Evolutionary conservation across 2,888 invertebrate species (phyloP).

Genomic region (Chrysodeixis includens): DNA sequence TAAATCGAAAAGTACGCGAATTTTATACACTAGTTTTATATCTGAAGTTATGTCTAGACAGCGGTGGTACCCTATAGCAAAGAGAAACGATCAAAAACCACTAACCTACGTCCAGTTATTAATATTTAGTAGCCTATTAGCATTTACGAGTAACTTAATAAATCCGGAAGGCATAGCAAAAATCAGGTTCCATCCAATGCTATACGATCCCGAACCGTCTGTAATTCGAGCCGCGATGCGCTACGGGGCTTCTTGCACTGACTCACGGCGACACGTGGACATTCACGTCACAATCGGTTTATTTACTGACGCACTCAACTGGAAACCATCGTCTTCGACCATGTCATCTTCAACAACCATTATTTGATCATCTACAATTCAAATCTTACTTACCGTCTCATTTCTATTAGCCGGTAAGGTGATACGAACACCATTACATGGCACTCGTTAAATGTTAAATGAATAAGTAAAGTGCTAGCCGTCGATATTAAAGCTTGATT

Average conservation of each 20-base stretch:
- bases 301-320: constrained; percentile 16
- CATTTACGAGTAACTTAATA: constrained; percentile 9
- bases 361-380: constrained; percentile 3
- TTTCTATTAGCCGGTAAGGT: not conserved
- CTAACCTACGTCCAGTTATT: not conserved
- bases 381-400: constrained; percentile 10
- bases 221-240: constrained; percentile 52
- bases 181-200: constrained; percentile 42
- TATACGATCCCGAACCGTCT: constrained; percentile 52
- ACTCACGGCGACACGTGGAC: constrained; percentile 52
- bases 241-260: constrained; percentile 60
- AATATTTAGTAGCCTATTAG: not conserved
- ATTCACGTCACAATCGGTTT: constrained; percentile 24
- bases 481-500: constrained; percentile 33
- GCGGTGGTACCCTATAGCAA: not conserved
- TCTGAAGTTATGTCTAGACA: not conserved
- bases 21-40: too few species aligned
- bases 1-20: too few species aligned
- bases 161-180: constrained; percentile 33
- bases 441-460: constrained; percentile 10
- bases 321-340: constrained; percentile 23
- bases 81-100: not conserved
- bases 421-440: not conserved
- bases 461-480: constrained; percentile 3
- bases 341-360: constrained; percentile 8